Conservation (phyloP, 2,797 vertebrate genomes). For the Takifugu rubripes region DNA sequence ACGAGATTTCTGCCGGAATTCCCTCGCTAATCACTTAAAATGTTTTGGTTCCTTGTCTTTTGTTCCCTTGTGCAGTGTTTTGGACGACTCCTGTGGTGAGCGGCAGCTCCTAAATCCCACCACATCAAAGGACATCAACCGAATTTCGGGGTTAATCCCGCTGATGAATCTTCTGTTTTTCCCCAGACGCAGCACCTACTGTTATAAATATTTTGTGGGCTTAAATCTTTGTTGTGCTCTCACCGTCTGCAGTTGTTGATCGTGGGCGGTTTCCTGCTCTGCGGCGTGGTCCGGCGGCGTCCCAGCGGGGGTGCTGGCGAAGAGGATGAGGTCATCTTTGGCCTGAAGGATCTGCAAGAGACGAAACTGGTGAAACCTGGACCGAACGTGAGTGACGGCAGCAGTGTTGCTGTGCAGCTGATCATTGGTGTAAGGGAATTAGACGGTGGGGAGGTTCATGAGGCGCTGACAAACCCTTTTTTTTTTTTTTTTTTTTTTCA, state of each 20-base stretch:
- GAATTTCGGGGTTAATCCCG: no score
- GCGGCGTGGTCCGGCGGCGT: conserved; percentile 69
- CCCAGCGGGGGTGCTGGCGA: conserved; percentile 67
- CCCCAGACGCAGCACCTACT: not conserved
- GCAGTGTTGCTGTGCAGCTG: not conserved
- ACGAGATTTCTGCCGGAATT: no score
- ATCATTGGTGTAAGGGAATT: not conserved
- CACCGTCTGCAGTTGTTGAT: conserved; percentile 58
- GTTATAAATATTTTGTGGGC: not conserved
- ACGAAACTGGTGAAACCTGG: not conserved
- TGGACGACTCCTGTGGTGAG: no score
- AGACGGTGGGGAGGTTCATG: not conserved
- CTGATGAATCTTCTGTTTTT: no score
- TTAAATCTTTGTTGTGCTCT: conserved; percentile 3
- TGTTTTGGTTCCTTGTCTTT: no score
- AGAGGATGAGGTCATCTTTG: conserved; percentile 81
- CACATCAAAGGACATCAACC: no score
- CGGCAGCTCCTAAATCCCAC: no score
- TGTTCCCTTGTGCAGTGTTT: no score
- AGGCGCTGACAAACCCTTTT: not conserved
- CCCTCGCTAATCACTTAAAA: no score
- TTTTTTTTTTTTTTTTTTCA: not conserved
- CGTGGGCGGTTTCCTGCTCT: conserved; percentile 31
- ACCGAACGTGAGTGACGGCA: not conserved
- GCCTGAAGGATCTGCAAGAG: conserved; percentile 79